Base-by-base conservation (phyloP, 37 sponge, comb jelly and placozoan species). In the Spongia lamella region DNA sequence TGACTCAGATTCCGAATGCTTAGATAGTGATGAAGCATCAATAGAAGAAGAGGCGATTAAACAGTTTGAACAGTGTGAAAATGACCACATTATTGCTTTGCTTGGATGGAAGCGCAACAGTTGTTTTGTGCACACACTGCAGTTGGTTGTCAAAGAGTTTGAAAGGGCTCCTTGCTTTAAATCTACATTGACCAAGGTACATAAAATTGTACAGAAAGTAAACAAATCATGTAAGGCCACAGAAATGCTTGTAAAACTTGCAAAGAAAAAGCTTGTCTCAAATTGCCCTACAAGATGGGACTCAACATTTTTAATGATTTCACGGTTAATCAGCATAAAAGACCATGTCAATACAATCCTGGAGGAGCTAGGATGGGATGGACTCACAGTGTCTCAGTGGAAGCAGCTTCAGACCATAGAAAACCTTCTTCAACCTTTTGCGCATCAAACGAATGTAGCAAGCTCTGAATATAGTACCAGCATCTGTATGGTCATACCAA, bases 261-360 rank as follows among this genome's bases (percentile, higher is more conserved):
- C 39, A 25, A 55, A 55, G 2, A 76, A 76, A 54, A 76, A 76
- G 38, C 65, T 76, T 1, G 32, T 40, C 1, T 16, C 3, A 17
- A 39, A 76, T 26, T 76, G 75, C 22, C 75, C 75, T 9, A 74
- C 75, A n/a, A 15, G 65, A 38, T 63, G 77, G 77, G 57, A 56
- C 53, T 74, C 75, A 58, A 76, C 53, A 7, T 76, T 62, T 25
- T 35, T 63, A 4, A 76, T 76, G 77, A 63, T 76, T 4, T 6
- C 34, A 0, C 53, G 77, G 2, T 40, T 76, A 21, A 14, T 76
- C 0, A 15, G 2, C 1, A 31, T 76, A n/a, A 34, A 26, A 3
- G 66, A 14, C n/a, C 53, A 33, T 20, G 37, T 76, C 2, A 76
- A 15, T 3, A 3, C 2, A 29, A 66, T 76, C 4, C 11, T 76